Evolutionary conservation across 2,797 vertebrate species (phyloP).

Genomic region (Lemur catta): DNA sequence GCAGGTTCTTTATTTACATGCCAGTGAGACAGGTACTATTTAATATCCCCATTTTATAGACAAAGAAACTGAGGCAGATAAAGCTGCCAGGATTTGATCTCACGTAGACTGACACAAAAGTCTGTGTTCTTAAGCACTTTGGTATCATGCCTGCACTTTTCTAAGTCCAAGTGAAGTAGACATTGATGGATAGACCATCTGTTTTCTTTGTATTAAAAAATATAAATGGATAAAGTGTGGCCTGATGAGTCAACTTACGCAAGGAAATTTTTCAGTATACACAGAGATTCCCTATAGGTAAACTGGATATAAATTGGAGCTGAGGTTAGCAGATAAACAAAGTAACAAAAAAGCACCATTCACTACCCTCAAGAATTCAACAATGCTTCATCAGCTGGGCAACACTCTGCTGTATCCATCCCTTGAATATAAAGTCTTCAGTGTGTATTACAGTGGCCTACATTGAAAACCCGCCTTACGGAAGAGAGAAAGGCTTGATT

Average conservation of each 20-base stretch:
- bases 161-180: background rate
- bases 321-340: background rate
- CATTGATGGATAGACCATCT: background rate
- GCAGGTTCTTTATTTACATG: background rate
- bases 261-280: background rate
- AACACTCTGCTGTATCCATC: background rate
- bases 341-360: background rate
- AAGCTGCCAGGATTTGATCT: background rate
- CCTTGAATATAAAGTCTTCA: background rate
- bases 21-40: background rate
- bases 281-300: background rate
- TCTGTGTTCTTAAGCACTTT: background rate
- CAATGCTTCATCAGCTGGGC: background rate
- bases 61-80: background rate
- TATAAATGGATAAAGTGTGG: background rate
- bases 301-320: background rate
- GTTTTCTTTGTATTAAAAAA: background rate
- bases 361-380: background rate
- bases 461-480: background rate
- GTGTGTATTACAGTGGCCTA: background rate
- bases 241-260: background rate
- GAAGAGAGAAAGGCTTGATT: slow-evolving; percentile 18
- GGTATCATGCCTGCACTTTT: background rate
- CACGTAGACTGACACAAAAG: background rate
- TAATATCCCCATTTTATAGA: background rate